Evolutionary conservation across 1,140 invertebrate species (phyloP).

Genomic region (Rhizoglyphus robini): DNA sequence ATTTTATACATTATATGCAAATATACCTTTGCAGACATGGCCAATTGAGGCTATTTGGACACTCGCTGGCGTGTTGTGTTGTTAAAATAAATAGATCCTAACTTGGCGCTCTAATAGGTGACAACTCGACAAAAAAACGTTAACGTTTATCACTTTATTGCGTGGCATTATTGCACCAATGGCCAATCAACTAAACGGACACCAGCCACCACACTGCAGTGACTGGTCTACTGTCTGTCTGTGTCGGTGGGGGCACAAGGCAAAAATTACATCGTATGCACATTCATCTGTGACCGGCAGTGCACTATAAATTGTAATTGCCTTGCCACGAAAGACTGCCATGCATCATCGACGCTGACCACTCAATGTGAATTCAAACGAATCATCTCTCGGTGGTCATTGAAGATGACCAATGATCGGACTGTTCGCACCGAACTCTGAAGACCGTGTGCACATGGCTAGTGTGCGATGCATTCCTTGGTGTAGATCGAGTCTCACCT

Average conservation of each 20-base stretch:
- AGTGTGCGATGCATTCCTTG: neutral
- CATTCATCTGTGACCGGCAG: neutral
- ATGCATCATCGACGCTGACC: neutral
- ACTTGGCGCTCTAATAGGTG: neutral
- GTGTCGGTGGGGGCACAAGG: neutral
- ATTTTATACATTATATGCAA: too few relatives aligned
- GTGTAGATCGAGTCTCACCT: neutral
- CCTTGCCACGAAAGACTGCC: conserved; percentile 5
- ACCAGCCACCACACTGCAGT: neutral
- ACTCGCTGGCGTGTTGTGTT: neutral
- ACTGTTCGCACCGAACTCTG: neutral
- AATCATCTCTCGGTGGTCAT: neutral
- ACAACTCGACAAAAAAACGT: neutral
- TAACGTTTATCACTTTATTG: conserved; percentile 8
- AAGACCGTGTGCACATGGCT: neutral
- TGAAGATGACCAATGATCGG: neutral
- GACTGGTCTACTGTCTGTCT: neutral
- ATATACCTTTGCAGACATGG: too few relatives aligned
- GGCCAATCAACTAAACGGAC: neutral
- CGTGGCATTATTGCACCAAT: neutral
- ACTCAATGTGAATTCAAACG: neutral
- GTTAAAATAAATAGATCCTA: neutral
- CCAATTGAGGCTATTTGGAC: too few relatives aligned
- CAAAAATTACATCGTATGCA: too few relatives aligned
- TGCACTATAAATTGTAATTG: conserved; percentile 1